Conservation (phyloP, 2,797 vertebrate species). For the Astyanax mexicanus region DNA sequence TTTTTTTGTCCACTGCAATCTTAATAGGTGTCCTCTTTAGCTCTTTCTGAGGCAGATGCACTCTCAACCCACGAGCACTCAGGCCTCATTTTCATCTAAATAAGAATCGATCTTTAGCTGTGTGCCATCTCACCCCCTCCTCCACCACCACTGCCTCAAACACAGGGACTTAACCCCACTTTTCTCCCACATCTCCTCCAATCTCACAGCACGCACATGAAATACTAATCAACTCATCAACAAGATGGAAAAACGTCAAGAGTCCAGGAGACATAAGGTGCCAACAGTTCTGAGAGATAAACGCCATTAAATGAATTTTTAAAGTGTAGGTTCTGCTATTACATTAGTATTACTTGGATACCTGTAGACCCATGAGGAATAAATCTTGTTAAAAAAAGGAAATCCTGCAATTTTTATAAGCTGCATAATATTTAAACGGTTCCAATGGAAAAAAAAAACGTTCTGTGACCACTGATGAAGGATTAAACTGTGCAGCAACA, state of each 20-base stretch:
- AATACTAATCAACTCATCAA: slow-evolving; percentile 55
- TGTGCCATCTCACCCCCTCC: slow-evolving; percentile 78
- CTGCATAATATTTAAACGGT: no score
- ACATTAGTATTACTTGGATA: background rate
- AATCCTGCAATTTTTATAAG: no score
- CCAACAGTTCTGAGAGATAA: background rate
- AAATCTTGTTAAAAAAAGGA: no score
- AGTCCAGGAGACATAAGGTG: background rate
- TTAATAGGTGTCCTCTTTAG: slow-evolving; percentile 67
- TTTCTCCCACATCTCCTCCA: slow-evolving; percentile 71
- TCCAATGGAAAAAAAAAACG: no score
- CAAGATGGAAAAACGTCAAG: slow-evolving; percentile 20
- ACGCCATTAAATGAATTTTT: background rate
- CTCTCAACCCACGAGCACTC: slow-evolving; percentile 80
- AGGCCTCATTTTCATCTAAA: slow-evolving; percentile 89
- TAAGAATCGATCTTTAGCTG: slow-evolving; percentile 85
- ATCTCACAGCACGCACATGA: slow-evolving; percentile 53
- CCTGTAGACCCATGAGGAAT: no score
- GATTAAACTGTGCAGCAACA: no score
- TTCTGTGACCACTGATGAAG: no score
- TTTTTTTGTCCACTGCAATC: background rate
- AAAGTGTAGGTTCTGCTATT: no score
- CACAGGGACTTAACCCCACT: slow-evolving; percentile 79
- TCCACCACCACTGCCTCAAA: slow-evolving; percentile 75
- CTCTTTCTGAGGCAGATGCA: slow-evolving; percentile 80